These are phyloP conservation scores for Tortrix viridana DNA, from an alignment of 2,888 invertebrate species.

Conservation along the genomic window DNA sequence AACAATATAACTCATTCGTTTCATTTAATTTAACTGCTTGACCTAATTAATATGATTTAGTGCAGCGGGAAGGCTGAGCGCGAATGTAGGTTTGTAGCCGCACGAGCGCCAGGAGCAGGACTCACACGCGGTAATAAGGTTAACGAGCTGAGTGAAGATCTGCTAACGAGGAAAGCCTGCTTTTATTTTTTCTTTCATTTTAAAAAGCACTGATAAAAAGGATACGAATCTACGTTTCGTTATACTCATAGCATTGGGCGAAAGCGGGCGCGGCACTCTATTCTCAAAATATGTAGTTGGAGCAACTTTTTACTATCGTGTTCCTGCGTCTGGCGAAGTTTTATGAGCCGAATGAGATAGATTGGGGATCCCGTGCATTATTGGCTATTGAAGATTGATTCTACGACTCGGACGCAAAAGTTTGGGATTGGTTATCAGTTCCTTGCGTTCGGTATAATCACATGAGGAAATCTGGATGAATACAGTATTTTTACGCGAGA, in stretches of 20 bases:
- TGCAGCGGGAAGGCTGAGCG: conserved; percentile 14
- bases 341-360: conserved; percentile 73
- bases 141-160: conserved; percentile 70
- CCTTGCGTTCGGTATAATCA: conserved; percentile 22
- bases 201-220: conserved; percentile 44
- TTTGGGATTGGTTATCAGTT: conserved; percentile 35
- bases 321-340: conserved; percentile 67
- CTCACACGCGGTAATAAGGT: conserved; percentile 69
- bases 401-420: conserved; percentile 40
- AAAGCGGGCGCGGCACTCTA: conserved; percentile 41
- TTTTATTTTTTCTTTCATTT: conserved; percentile 67
- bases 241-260: conserved; percentile 4
- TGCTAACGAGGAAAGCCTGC: conserved; percentile 62
- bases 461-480: background rate
- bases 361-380: conserved; percentile 72
- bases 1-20: background rate
- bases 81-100: conserved; percentile 36
- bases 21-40: background rate
- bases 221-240: conserved; percentile 1
- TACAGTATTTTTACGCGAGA: no score
- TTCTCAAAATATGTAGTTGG: conserved; percentile 64
- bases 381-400: conserved; percentile 72
- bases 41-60: conserved; percentile 24
- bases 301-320: conserved; percentile 60
- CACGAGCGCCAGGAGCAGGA: conserved; percentile 45